Base-by-base conservation (phyloP, 2,797 vertebrate genomes). In the Pipistrellus kuhlii region DNA sequence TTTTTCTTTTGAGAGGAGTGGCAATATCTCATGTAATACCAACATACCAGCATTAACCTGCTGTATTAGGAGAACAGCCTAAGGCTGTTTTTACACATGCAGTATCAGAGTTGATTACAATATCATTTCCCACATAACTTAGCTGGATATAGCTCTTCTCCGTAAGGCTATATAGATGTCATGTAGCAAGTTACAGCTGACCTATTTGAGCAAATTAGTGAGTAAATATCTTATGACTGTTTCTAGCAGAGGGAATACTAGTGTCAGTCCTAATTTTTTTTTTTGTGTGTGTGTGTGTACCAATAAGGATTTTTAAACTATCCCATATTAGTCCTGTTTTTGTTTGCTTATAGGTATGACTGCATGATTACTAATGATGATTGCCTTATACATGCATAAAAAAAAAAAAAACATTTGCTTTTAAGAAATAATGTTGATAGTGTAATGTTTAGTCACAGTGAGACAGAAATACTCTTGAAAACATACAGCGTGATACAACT, bases 21-120 rank as follows among this genome's bases (percentile, higher is more conserved):
- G n/a, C 62, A 77, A 10, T 85, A 91, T 91, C 57, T 86, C 23
- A 51, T 87, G 4, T 73, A 73, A 84, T 87, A 73, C 30, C 76
- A 85, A 76, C 87, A 93, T 91, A 62, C 51, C 57, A 85, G 25
- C 78, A 8, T 96, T 93, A 94, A 90, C 6, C 48, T 8, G 69
- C 62, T 71, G 20, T 68, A 71, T 75, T 48, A 78, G 55, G 72
- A 88, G 21, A 87, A 80, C 3, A 83, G 82, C 69, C 69, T 66
- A 18, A 71, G 73, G 69, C 46, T 95, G 6, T 90, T 95, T 94
- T 90, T 44, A 78, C 21, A 93, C 32, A 68, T 77, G 51, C 4
- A 20, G 25, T 68, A 57, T 76, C 59, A 91, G 46, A 59, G 25
- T 64, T 57, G 53, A 88, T 89, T 68, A 73, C 5, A 72, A 30